A percentile compares a stretch with the other conserved stretches of the same genome.
Evolutionary conservation across 92 coral and sea anemone species (phyloP).

Genomic region (Siderastrea siderea): DNA sequence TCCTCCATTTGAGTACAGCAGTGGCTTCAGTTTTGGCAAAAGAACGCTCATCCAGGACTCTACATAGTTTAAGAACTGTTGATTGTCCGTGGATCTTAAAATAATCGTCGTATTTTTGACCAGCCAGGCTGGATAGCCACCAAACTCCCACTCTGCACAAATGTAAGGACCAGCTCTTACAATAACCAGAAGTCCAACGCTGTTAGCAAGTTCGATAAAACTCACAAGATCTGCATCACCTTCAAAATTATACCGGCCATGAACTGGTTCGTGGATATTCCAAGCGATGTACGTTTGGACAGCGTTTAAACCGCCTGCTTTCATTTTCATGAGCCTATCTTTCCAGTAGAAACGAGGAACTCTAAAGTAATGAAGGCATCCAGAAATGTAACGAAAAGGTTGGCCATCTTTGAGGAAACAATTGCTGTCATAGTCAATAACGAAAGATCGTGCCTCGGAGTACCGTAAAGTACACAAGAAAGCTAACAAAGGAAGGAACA

Average conservation of each 20-base stretch:
- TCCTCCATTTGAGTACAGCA: slow-evolving; percentile 89
- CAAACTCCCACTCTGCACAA: slow-evolving; percentile 99
- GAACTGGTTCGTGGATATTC: slow-evolving; percentile 92
- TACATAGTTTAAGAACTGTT: slow-evolving; percentile 75
- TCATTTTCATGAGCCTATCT: slow-evolving; percentile 90
- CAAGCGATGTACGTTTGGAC: slow-evolving; percentile 96
- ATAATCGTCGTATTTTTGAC: slow-evolving; percentile 80
- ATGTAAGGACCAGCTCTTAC: slow-evolving; percentile 96
- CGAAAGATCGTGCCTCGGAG: slow-evolving; percentile 61
- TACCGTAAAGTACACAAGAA: slow-evolving; percentile 14
- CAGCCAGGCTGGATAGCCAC: slow-evolving; percentile 97
- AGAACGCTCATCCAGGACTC: slow-evolving; percentile 93
- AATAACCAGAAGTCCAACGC: slow-evolving; percentile 84
- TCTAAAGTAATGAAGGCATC: slow-evolving; percentile 91
- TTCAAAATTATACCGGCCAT: slow-evolving; percentile 88
- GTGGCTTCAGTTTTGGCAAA: slow-evolving; percentile 83
- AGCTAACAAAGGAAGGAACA: not conserved
- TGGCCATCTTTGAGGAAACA: slow-evolving; percentile 92
- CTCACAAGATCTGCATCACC: slow-evolving; percentile 94
- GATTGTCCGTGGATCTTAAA: slow-evolving; percentile 83
- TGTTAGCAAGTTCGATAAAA: slow-evolving; percentile 86
- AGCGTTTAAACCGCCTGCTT: slow-evolving; percentile 93
- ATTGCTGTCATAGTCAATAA: slow-evolving; percentile 74
- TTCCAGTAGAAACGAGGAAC: slow-evolving; percentile 95
- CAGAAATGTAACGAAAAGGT: slow-evolving; percentile 93